Base-by-base conservation (phyloP, 1,140 invertebrate species). In the Caenorhabditis briggsae region DNA sequence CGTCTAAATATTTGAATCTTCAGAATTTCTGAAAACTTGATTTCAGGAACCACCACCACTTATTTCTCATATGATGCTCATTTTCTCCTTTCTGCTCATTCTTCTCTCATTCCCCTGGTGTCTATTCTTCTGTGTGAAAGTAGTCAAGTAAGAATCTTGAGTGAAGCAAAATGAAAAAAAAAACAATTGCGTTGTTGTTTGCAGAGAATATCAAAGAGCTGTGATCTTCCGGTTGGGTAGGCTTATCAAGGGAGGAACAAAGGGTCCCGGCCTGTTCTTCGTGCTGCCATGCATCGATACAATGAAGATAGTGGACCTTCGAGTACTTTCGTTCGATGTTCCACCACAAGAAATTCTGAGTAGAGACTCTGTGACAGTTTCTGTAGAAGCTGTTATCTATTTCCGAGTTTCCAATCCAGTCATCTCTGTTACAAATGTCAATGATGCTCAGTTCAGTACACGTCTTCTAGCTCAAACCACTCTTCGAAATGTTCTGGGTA, bases 401-500 rank as follows among this genome's bases (percentile, higher is more conserved):
- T 88, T 85, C 50, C n/a, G 65, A 23, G 85, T 86, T 0, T 86
- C 85, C 2, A 86, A 86, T 82, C 85, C 85, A 58, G 85, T 86
- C 0, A 92, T 93, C 12, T 93, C 93, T 16, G 93, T 94, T n/a
- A 93, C 92, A 20, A 94, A 93, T 88, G 93, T 94, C 9, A 93
- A 93, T 84, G 93, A 94, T 88, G 93, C 93, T 9, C 92, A 93
- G 87, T 92, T 93, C 86, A 93, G 92, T 43, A 94, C 93, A 3
- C 92, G 93, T 61, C 91, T 94, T 2, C 87, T 94, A 33, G 92
- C 90, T 90, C 93, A 82, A 88, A 92, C 91, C 11, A 91, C 91
- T 0, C 93, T 97, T 8, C 93, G 96, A 23, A 98, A 97, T 92
- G 96, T 97, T 0, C 94, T 98, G n/a, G 97, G 97, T 74, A 98